A percentile compares a stretch with the other conserved stretches of the same genome.
Evolutionary conservation across 1,140 invertebrate species (phyloP).

Genomic region (Drosophila guanche): DNA sequence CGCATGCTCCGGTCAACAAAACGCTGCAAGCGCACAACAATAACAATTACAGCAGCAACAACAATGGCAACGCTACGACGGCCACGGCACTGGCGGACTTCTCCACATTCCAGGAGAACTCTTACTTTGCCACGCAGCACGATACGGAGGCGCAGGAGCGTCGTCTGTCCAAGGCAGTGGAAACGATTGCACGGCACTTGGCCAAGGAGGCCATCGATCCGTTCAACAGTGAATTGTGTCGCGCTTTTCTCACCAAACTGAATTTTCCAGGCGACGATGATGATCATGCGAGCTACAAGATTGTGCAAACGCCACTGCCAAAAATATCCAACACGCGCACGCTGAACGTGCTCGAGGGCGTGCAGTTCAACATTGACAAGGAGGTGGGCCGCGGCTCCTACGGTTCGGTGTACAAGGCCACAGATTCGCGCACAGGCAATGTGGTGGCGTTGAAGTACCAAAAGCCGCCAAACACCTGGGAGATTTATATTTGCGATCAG

Average conservation of each 20-base stretch:
- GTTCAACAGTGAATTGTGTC: conserved; percentile 86
- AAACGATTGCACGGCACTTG: conserved; percentile 75
- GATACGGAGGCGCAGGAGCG: conserved; percentile 75
- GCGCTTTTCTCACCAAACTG: conserved; percentile 85
- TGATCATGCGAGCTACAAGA: conserved; percentile 71
- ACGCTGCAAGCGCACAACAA: conserved; percentile 56
- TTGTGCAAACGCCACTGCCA: conserved; percentile 77
- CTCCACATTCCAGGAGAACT: conserved; percentile 83
- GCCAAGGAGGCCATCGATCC: conserved; percentile 84
- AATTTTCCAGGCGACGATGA: conserved; percentile 84
- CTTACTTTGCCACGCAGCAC: conserved; percentile 81
- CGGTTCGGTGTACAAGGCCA: conserved; percentile 88
- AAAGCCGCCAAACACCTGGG: conserved; percentile 91
- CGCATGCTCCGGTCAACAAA: conserved; percentile 37
- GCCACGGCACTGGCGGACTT: conserved; percentile 49
- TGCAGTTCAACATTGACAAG: conserved; percentile 88
- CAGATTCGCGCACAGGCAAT: conserved; percentile 84
- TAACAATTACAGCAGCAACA: conserved; percentile 56
- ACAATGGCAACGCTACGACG: conserved; percentile 35
- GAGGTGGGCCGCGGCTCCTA: conserved; percentile 90
- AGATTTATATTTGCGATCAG: conserved; percentile 92
- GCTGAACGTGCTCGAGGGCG: conserved; percentile 84
- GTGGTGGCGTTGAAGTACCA: conserved; percentile 90
- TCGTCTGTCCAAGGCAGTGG: conserved; percentile 72
- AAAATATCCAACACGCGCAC: conserved; percentile 84